A percentile compares a stretch with the other conserved stretches of the same genome.
phyloP scores from a whole-genome alignment of 2,888 invertebrate species.

The Xestoiulus laeticollis region DNA sequence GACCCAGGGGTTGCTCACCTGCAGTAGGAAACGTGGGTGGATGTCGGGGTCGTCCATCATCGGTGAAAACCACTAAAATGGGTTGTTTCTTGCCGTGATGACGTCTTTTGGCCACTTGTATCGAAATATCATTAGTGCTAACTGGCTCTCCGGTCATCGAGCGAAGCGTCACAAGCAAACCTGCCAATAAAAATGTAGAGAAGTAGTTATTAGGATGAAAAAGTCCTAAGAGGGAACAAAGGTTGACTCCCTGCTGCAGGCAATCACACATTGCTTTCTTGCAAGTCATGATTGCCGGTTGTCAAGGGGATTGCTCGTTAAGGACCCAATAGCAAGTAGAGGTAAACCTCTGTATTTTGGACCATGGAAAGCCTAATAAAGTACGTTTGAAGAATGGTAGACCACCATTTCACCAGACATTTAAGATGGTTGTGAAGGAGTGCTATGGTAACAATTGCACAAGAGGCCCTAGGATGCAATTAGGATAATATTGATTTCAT shows the following conservation, averaged over 20 bases:
- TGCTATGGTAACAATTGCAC: no score
- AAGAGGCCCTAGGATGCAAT: no score
- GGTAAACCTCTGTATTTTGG: not conserved
- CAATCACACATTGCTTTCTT: not conserved
- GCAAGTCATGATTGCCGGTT: not conserved
- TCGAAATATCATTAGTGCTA: conserved; percentile 60
- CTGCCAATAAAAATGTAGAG: conserved; percentile 60
- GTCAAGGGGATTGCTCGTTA: not conserved
- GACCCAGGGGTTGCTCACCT: conserved; percentile 21
- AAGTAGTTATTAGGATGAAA: not conserved
- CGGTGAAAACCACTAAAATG: conserved; percentile 69
- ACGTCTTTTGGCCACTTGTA: conserved; percentile 68
- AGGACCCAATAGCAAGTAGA: not conserved
- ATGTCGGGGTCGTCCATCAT: conserved; percentile 61
- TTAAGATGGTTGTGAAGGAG: not conserved
- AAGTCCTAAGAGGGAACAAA: not conserved
- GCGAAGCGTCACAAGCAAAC: conserved; percentile 70
- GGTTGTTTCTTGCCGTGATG: conserved; percentile 69
- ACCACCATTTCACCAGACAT: no score
- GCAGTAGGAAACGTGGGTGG: conserved; percentile 47
- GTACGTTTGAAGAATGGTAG: not conserved
- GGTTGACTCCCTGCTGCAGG: not conserved
- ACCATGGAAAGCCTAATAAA: not conserved
- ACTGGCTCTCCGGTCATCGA: conserved; percentile 67
- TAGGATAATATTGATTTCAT: no score